A percentile compares a stretch with the other conserved stretches of the same genome.
Conservation (phyloP, 1,140 invertebrate genomes). For the Trypoxylus dichotomus region DNA sequence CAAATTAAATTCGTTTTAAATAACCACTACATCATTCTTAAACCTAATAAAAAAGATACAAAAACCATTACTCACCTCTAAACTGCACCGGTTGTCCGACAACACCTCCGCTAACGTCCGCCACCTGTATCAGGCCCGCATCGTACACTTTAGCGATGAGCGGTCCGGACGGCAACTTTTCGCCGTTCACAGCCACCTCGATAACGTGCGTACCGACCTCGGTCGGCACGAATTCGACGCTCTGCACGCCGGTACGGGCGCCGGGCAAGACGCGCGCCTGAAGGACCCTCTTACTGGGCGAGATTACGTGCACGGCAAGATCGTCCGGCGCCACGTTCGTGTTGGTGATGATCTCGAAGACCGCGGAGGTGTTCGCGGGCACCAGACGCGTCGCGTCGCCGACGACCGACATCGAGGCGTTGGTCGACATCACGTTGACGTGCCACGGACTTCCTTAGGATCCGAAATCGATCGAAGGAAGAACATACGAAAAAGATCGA, state of each 20-base stretch:
- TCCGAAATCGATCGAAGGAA: neutral
- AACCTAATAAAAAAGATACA: neutral
- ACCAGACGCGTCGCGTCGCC: constrained; percentile 87
- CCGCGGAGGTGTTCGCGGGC: constrained; percentile 79
- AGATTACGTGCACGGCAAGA: constrained; percentile 62
- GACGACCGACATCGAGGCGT: constrained; percentile 69
- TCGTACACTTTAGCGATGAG: constrained; percentile 92
- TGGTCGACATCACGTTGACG: constrained; percentile 71
- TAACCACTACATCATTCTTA: neutral
- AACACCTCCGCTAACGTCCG: constrained; percentile 87
- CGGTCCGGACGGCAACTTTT: constrained; percentile 82
- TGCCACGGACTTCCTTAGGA: constrained; percentile 84
- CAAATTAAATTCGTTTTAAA: neutral
- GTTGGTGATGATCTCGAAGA: constrained; percentile 81
- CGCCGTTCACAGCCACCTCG: constrained; percentile 79
- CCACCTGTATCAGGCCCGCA: constrained; percentile 86
- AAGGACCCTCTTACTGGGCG: constrained; percentile 71
- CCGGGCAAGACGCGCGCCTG: constrained; percentile 71
- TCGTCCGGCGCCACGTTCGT: constrained; percentile 52
- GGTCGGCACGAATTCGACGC: constrained; percentile 85
- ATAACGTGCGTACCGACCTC: constrained; percentile 91
- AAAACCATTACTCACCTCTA: constrained; percentile 65
- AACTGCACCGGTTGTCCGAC: constrained; percentile 93
- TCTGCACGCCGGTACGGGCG: constrained; percentile 75
- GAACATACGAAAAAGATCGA: no score